Evolutionary conservation across 2,888 invertebrate genomes (phyloP), one percentile per base, ranked within the genome.

Genomic region (Machimus atricapillus): DNA sequence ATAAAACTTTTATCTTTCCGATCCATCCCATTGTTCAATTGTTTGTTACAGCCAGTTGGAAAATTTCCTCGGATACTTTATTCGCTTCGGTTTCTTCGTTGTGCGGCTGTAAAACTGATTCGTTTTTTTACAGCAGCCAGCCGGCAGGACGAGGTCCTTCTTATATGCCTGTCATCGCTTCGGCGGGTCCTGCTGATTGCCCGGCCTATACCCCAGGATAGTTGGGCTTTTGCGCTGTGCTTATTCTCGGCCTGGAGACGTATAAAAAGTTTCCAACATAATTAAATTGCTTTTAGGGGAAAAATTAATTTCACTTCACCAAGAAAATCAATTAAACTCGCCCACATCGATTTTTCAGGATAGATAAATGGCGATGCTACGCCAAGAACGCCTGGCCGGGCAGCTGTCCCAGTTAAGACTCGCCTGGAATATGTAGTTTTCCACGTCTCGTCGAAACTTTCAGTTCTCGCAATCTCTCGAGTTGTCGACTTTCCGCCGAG

Each of bases 251-350:
- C 9, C 56, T 56, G 37, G n/a, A 81, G 23, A 56, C 81, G 56
- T 56, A 66, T 52, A 82, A 78, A 87, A 88, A 87, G 77, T 88
- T 88, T 76, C 73, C 83, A 81, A 86, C 87, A 88, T 87, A 88
- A 88, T 88, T 88, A 88, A 88, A 88, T 88, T 85, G 88, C 88
- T 87, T 87, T 87, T 86, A 87, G 86, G 86, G 85, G 82, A 78
- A 87, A 87, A 88, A 88, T 88, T 88, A 88, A 87, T 88, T 88
- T 88, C 87, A 87, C 78, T 88, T 88, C 87, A 81, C 85, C 79
- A 86, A 87, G 88, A 87, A 87, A 88, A 88, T 88, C 88, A 88
- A 88, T 88, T 88, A 87, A 88, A 88, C 52, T 87, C 86, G 77
- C 85, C 83, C 77, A 40, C 77, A 87, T 88, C 87, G 88, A 88